Conservation (phyloP, 2,797 vertebrate species). For the Tapirus indicus region DNA sequence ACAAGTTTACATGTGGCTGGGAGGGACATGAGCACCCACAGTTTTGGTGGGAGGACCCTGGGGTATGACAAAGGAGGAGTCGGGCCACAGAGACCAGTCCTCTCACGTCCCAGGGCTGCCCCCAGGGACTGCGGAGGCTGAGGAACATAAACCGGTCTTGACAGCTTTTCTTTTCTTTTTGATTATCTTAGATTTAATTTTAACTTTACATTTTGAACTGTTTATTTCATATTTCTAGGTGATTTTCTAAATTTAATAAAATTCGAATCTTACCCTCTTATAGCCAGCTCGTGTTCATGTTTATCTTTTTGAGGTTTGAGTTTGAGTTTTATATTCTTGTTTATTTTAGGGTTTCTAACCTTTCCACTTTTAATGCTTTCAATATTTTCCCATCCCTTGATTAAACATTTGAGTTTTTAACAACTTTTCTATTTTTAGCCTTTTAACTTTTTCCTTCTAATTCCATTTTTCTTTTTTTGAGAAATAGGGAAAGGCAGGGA, state of each 20-base stretch:
- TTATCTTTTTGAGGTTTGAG: neutral
- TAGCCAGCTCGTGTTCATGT: neutral
- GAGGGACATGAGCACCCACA: neutral
- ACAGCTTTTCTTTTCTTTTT: neutral
- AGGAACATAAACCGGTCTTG: neutral
- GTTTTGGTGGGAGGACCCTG: neutral
- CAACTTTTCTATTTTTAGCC: neutral
- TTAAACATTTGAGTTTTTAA: neutral
- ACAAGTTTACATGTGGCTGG: neutral
- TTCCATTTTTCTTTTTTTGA: neutral
- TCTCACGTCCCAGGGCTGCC: no score
- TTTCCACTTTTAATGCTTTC: neutral
- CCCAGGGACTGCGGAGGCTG: neutral
- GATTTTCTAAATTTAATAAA: neutral
- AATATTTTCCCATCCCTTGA: neutral
- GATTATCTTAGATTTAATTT: neutral
- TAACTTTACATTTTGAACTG: neutral
- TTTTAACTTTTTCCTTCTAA: neutral
- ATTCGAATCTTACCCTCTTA: neutral
- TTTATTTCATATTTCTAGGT: neutral
- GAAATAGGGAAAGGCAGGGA: neutral
- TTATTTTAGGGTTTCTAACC: conserved; percentile 14
- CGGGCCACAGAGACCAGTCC: neutral
- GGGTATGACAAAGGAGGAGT: neutral
- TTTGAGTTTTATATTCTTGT: neutral